These are phyloP conservation scores for Seriola quinqueradiata DNA, from an alignment of 2,113 vertebrate species.

Conservation along the genomic window DNA sequence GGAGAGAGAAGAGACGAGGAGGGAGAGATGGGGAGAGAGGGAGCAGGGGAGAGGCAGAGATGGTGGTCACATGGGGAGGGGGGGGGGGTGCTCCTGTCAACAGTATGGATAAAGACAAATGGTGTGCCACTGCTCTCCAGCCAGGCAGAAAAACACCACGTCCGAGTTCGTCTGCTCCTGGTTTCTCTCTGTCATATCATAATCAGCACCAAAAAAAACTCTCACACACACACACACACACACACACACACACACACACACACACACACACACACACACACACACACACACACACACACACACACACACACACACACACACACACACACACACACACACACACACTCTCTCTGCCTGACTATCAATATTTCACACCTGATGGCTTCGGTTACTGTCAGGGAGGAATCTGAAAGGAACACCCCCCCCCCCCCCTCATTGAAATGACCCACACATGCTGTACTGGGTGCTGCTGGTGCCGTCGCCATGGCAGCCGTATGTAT, in stretches of 20 bases:
- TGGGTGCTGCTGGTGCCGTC: slow-evolving; percentile 29
- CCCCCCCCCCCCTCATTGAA: background rate
- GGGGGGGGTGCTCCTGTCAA: slow-evolving; percentile 69
- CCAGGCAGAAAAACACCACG: slow-evolving; percentile 82
- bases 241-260: background rate
- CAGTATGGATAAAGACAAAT: slow-evolving; percentile 81
- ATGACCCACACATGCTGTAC: slow-evolving; percentile 40
- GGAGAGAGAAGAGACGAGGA: background rate
- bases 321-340: slow-evolving; percentile 4
- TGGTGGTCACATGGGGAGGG: background rate
- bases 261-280: background rate
- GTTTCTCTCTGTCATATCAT: slow-evolving; percentile 68
- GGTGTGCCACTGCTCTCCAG: slow-evolving; percentile 74
- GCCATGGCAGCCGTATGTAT: slow-evolving; percentile 53
- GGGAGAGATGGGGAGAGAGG: background rate
- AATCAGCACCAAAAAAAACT: slow-evolving; percentile 69
- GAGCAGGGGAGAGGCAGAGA: slow-evolving; percentile 14
- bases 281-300: slow-evolving; percentile 9
- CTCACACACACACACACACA: slow-evolving; percentile 28
- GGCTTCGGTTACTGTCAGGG: background rate
- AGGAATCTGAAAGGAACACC: slow-evolving; percentile 24
- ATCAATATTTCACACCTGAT: slow-evolving; percentile 19
- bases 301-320: background rate
- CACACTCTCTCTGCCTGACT: background rate
- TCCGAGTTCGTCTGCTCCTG: slow-evolving; percentile 66